Conservation (phyloP, 2,888 invertebrate species). For the Plagodis dolabraria region DNA sequence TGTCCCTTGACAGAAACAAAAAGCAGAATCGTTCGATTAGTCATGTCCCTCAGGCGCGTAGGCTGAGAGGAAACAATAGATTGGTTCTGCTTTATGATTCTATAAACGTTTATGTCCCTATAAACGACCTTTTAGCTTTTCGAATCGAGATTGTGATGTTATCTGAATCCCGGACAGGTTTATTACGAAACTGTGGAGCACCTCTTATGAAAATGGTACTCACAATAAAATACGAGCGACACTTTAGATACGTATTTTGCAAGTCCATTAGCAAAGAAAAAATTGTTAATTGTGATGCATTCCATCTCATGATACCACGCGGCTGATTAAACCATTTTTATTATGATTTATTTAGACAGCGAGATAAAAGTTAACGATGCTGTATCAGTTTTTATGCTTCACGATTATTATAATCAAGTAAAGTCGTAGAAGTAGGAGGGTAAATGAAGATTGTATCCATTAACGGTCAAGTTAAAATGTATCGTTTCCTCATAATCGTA, state of each 20-base stretch:
- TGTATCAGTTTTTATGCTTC: constrained; percentile 38
- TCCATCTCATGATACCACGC: constrained; percentile 28
- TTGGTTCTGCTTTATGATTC: constrained; percentile 81
- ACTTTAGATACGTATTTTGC: constrained; percentile 47
- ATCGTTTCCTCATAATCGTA: constrained; percentile 55
- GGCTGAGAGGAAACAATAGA: constrained; percentile 79
- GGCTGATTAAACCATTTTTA: constrained; percentile 36
- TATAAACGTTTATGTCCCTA: constrained; percentile 82
- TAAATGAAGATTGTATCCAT: constrained; percentile 47
- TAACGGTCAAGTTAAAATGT: constrained; percentile 47
- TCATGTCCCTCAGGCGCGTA: constrained; percentile 76
- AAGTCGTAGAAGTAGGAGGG: constrained; percentile 47
- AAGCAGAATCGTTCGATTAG: constrained; percentile 80
- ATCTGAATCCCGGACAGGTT: constrained; percentile 70
- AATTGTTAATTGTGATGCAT: constrained; percentile 36
- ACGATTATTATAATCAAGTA: constrained; percentile 42
- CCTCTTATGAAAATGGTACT: constrained; percentile 58
- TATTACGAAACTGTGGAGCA: constrained; percentile 69
- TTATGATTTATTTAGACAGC: constrained; percentile 40
- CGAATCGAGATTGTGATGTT: constrained; percentile 76
- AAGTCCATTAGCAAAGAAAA: constrained; percentile 40
- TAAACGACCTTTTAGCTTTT: constrained; percentile 81
- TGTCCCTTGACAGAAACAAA: constrained; percentile 72
- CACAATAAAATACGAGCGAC: constrained; percentile 46
- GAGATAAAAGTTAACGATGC: constrained; percentile 41